Conservation (phyloP, 2,113 vertebrate species). For the Nettapus auritus region DNA sequence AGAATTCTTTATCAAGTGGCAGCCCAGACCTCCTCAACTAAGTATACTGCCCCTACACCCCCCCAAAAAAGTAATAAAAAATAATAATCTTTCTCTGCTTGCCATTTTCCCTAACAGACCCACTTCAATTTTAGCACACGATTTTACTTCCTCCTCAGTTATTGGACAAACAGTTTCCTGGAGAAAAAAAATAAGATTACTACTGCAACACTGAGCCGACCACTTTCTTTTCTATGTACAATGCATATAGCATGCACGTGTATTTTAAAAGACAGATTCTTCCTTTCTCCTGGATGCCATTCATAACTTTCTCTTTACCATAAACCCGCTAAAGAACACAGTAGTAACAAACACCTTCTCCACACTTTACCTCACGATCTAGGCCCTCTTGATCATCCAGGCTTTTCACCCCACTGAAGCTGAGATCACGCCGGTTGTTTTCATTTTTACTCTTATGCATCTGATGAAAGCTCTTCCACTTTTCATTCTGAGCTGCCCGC, state of each 20-base stretch:
- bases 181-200: neutral
- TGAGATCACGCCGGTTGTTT: neutral
- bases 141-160: neutral
- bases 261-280: neutral
- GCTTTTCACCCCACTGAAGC: neutral
- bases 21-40: neutral
- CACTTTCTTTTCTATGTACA: neutral
- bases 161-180: neutral
- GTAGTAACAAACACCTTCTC: neutral
- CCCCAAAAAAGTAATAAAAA: neutral
- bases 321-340: neutral
- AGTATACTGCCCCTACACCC: neutral
- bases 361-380: slow-evolving; percentile 56
- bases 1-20: neutral
- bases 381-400: neutral
- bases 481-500: neutral
- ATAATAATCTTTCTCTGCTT: neutral
- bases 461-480: neutral
- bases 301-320: neutral
- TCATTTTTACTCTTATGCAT: neutral
- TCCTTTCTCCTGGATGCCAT: neutral
- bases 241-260: neutral
- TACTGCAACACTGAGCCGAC: neutral
- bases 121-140: neutral
- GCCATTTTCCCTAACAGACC: neutral